These are phyloP conservation scores for Leucoptera coffeella DNA, from an alignment of 2,888 invertebrate species.

Conservation along the genomic window DNA sequence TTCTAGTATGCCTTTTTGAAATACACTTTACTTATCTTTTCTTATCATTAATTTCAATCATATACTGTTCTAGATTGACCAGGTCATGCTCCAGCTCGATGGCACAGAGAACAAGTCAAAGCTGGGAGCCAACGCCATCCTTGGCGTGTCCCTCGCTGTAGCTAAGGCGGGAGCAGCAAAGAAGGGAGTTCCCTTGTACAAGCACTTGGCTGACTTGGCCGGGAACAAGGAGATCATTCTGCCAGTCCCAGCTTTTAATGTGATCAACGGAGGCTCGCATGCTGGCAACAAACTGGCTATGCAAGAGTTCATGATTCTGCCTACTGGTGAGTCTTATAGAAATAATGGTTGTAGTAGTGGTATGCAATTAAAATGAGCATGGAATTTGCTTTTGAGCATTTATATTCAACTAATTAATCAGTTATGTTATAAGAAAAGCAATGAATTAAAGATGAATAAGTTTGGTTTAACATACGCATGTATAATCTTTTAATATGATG, in stretches of 20 bases:
- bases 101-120: conserved; percentile 94
- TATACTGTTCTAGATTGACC: conserved; percentile 69
- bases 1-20: too few relatives aligned
- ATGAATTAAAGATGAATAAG: too few relatives aligned
- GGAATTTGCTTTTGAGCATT: too few relatives aligned
- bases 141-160: conserved; percentile 92
- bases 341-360: too few relatives aligned
- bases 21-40: too few relatives aligned
- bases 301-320: conserved; percentile 97
- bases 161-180: conserved; percentile 97
- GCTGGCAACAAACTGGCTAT: conserved; percentile 97
- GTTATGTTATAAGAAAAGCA: too few relatives aligned
- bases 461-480: too few relatives aligned
- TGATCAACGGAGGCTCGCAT: conserved; percentile 98
- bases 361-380: background rate
- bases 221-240: conserved; percentile 85
- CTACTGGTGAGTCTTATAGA: too few relatives aligned
- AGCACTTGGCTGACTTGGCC: conserved; percentile 92
- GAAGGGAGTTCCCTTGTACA: conserved; percentile 79
- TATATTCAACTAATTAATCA: too few relatives aligned
- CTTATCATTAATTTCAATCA: too few relatives aligned
- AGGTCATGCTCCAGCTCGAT: conserved; percentile 82
- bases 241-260: conserved; percentile 97
- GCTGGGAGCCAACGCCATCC: conserved; percentile 92
- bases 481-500: too few relatives aligned